These are phyloP conservation scores for Cotesia glomerata DNA, from an alignment of 1,140 invertebrate species.

Conservation along the genomic window DNA sequence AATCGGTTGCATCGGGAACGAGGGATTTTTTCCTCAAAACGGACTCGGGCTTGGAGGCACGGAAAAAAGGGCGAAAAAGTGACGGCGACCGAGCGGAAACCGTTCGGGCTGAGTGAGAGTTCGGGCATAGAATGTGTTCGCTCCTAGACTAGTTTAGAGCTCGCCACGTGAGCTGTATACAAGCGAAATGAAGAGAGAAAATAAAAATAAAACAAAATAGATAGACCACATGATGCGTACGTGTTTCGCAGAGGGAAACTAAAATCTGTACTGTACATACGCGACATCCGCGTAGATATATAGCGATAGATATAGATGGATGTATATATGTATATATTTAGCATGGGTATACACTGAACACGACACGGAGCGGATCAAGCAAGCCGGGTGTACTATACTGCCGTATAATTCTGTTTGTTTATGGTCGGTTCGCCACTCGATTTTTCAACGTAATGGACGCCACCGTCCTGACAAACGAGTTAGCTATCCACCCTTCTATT, in stretches of 20 bases:
- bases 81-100: no score
- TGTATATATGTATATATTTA: constrained; percentile 17
- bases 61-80: no score
- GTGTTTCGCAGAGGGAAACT: constrained; percentile 27
- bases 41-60: no score
- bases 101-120: not conserved
- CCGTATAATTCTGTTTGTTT: constrained; percentile 62
- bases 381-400: constrained; percentile 28
- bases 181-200: not conserved
- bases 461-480: constrained; percentile 55
- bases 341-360: constrained; percentile 37
- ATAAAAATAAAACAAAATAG: not conserved
- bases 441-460: constrained; percentile 60
- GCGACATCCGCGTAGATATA: constrained; percentile 28
- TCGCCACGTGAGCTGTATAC: not conserved
- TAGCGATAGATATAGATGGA: no score
- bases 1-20: not conserved
- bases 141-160: not conserved
- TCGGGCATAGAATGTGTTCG: not conserved
- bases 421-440: constrained; percentile 55
- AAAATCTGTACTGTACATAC: constrained; percentile 46
- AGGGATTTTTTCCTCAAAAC: not conserved
- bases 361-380: constrained; percentile 48
- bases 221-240: not conserved
- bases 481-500: constrained; percentile 31